These are phyloP conservation scores for Mesoligia furuncula DNA, from an alignment of 2,888 invertebrate species.

Conservation along the genomic window DNA sequence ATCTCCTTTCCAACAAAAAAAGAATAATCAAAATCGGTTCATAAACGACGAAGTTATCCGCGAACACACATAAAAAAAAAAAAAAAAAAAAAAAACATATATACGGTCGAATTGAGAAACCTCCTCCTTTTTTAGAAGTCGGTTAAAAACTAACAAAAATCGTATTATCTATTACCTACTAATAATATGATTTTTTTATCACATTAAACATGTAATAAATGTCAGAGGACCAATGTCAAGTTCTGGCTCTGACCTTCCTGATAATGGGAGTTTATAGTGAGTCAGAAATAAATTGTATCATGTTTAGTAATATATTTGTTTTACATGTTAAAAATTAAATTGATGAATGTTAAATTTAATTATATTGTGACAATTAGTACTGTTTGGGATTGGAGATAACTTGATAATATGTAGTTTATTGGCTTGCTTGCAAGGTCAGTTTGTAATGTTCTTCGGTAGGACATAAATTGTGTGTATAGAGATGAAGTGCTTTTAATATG, in stretches of 20 bases:
- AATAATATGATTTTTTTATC: neutral
- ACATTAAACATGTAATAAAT: neutral
- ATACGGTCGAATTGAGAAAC: no score
- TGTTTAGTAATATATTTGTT: slow-evolving; percentile 2
- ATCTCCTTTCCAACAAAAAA: no score
- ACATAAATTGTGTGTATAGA: neutral
- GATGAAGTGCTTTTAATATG: slow-evolving; percentile 4
- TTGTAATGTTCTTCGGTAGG: slow-evolving; percentile 1
- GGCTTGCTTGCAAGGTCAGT: neutral
- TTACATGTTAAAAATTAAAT: neutral
- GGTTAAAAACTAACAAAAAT: no score
- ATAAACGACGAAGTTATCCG: no score
- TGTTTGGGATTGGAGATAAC: slow-evolving; percentile 7
- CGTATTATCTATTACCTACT: no score
- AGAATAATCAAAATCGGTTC: no score
- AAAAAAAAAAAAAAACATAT: no score
- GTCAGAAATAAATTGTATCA: slow-evolving; percentile 31
- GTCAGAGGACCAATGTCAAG: slow-evolving; percentile 34
- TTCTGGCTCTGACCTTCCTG: slow-evolving; percentile 24
- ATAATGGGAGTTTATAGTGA: slow-evolving; percentile 45
- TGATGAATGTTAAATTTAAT: slow-evolving; percentile 1
- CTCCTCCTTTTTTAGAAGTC: no score
- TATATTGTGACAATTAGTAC: neutral
- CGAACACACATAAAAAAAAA: no score
- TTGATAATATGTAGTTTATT: slow-evolving; percentile 12